These are phyloP conservation scores for Lycophotia porphyrea DNA, from an alignment of 2,888 invertebrate species.

Conservation along the genomic window DNA sequence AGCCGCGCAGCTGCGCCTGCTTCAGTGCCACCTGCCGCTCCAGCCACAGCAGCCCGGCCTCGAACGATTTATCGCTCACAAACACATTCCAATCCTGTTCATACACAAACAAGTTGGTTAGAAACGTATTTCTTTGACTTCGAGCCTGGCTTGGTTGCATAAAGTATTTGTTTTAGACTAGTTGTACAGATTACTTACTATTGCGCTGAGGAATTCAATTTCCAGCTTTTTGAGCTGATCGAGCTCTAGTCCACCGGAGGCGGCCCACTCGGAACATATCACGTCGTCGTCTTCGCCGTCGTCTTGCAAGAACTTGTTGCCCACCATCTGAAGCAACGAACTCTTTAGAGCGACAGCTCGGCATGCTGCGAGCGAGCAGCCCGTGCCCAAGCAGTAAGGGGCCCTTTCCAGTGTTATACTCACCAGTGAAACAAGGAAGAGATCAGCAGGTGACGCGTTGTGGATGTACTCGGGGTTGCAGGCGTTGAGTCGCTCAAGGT, in stretches of 20 bases:
- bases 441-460: slow-evolving; percentile 96
- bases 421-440: slow-evolving; percentile 98
- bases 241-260: slow-evolving; percentile 94
- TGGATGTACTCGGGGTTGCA: slow-evolving; percentile 96
- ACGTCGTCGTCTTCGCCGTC: slow-evolving; percentile 98
- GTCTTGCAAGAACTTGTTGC: slow-evolving; percentile 98
- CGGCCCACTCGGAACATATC: slow-evolving; percentile 97
- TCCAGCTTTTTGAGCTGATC: slow-evolving; percentile 95
- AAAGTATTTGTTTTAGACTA: slow-evolving; percentile 5
- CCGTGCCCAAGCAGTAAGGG: background rate
- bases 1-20: slow-evolving; percentile 93
- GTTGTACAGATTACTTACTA: slow-evolving; percentile 91
- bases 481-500: slow-evolving; percentile 96
- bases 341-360: background rate
- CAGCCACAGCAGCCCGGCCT: slow-evolving; percentile 92
- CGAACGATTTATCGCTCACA: slow-evolving; percentile 94
- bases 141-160: background rate
- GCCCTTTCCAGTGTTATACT: slow-evolving; percentile 57
- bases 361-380: background rate
- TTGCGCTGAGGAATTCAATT: slow-evolving; percentile 96
- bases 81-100: slow-evolving; percentile 96
- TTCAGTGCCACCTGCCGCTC: slow-evolving; percentile 93
- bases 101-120: background rate
- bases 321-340: slow-evolving; percentile 94
- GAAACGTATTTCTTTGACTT: background rate